phyloP scores from a whole-genome alignment of 2,113 vertebrate genomes.

The Crocuta crocuta region DNA sequence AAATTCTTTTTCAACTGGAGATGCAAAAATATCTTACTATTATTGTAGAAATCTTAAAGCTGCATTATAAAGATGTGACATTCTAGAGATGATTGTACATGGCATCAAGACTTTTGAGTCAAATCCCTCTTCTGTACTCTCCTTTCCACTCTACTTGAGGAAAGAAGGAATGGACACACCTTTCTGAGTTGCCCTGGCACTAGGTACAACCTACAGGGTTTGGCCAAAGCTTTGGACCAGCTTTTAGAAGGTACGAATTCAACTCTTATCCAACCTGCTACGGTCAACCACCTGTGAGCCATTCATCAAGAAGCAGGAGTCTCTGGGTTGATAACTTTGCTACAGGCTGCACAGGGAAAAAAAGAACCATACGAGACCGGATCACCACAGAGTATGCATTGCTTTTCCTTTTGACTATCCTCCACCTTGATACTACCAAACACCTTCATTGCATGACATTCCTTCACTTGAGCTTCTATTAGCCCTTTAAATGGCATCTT shows the following conservation, averaged over 20 bases:
- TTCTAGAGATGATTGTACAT: neutral
- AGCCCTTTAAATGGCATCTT: conserved; percentile 77
- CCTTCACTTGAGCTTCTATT: conserved; percentile 36
- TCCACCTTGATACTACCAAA: neutral
- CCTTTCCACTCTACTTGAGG: neutral
- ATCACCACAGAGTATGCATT: neutral
- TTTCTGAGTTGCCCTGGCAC: neutral
- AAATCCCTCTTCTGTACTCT: neutral
- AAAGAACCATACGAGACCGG: neutral
- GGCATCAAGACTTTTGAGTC: neutral
- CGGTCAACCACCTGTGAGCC: neutral
- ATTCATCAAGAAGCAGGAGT: neutral
- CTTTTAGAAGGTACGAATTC: neutral
- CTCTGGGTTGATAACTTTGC: conserved; percentile 7
- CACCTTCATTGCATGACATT: conserved; percentile 69
- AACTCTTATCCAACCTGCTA: neutral
- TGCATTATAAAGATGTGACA: neutral
- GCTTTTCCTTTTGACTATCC: neutral
- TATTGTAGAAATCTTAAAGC: conserved; percentile 15
- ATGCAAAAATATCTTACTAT: neutral
- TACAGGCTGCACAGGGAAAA: neutral
- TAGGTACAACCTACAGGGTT: neutral
- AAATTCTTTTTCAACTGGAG: neutral
- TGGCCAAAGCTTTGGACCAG: neutral
- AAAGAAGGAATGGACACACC: neutral